Conservation (phyloP, 2,888 invertebrate genomes). For the Drosophila kanekoi region DNA sequence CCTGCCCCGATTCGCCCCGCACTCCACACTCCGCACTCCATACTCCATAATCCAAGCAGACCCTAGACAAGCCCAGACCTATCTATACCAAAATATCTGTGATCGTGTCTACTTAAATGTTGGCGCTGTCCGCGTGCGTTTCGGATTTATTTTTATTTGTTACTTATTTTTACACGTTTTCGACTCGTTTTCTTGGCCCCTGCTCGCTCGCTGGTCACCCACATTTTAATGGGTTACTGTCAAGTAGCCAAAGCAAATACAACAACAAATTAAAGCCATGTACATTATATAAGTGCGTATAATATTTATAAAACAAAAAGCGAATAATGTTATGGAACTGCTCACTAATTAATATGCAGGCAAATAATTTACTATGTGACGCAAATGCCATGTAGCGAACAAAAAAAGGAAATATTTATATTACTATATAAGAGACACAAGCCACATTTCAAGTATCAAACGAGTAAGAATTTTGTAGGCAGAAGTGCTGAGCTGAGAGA, state of each 20-base stretch:
- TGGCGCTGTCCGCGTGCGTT: conserved; percentile 10
- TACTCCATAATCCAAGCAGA: background rate
- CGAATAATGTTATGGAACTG: conserved; percentile 36
- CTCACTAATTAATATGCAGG: conserved; percentile 66
- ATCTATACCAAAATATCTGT: conserved; percentile 28
- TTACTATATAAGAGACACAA: conserved; percentile 4
- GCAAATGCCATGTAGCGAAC: conserved; percentile 45
- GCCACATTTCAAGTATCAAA: background rate
- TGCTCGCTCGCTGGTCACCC: conserved; percentile 53
- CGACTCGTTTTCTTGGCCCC: conserved; percentile 23
- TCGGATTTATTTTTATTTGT: conserved; percentile 5
- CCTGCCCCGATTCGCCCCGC: conserved; percentile 13
- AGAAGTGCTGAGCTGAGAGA: background rate
- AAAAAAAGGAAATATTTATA: conserved; percentile 24
- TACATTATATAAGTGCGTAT: conserved; percentile 60
- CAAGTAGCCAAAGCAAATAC: conserved; percentile 34
- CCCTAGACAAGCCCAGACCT: conserved; percentile 14
- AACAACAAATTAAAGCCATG: conserved; percentile 44
- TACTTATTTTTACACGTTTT: conserved; percentile 9
- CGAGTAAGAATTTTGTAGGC: background rate
- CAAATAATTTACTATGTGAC: conserved; percentile 60
- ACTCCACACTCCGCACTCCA: background rate
- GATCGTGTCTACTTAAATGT: conserved; percentile 28
- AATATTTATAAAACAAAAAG: conserved; percentile 28
- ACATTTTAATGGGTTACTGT: conserved; percentile 64